phyloP scores from a whole-genome alignment of 2,113 vertebrate species.

The Poicephalus meyeri region DNA sequence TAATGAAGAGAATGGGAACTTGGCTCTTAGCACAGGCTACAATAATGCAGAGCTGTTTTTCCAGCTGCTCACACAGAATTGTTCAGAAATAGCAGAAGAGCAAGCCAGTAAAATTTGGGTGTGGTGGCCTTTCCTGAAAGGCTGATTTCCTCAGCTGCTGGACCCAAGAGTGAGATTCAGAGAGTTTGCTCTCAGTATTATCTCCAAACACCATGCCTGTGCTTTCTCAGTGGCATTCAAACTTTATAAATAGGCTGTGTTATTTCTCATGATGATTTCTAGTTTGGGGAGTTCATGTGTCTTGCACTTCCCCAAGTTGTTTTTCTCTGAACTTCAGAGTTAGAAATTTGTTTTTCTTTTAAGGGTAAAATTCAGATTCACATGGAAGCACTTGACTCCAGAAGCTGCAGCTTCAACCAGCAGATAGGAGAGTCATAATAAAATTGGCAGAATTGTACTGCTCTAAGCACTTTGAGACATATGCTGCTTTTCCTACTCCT shows the following conservation, averaged over 20 bases:
- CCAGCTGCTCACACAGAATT: not conserved
- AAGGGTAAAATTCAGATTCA: not conserved
- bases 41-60: not conserved
- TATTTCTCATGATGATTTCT: not conserved
- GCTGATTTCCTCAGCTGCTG: not conserved
- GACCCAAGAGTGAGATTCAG: not conserved
- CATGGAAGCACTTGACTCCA: not conserved
- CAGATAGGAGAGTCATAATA: not conserved
- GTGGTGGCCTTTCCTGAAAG: not conserved
- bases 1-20: too few species aligned
- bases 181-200: not conserved
- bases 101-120: not conserved
- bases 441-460: constrained; percentile 14
- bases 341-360: not conserved
- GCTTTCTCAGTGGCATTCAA: accelerated
- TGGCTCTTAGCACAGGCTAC: too few species aligned
- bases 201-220: not conserved
- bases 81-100: not conserved
- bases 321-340: not conserved
- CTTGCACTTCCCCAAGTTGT: not conserved
- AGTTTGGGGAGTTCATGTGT: not conserved
- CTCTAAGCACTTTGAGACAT: constrained; percentile 42
- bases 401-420: not conserved
- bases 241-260: not conserved
- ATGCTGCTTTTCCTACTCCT: constrained; percentile 47